These are phyloP conservation scores for Melanaphis sacchari DNA, from an alignment of 1,140 invertebrate species.

Conservation along the genomic window DNA sequence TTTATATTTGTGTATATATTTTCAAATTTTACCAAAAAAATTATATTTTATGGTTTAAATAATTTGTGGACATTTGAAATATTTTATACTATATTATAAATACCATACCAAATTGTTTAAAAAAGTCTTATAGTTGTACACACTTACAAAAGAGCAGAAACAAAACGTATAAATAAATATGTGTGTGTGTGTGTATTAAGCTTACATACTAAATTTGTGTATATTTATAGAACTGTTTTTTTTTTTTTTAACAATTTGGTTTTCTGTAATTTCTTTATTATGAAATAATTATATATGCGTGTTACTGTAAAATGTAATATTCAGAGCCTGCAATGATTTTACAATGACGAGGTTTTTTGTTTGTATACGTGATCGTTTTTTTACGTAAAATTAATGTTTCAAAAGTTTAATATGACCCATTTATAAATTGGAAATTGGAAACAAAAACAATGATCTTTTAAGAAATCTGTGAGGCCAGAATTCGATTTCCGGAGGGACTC, in stretches of 20 bases:
- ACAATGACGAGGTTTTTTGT: background rate
- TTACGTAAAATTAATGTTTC: background rate
- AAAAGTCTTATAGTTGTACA: background rate
- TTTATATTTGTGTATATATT: background rate
- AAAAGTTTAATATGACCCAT: background rate
- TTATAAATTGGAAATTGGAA: background rate
- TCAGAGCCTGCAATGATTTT: background rate
- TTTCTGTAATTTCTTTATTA: background rate
- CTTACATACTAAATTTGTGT: no score
- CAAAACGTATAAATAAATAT: no score
- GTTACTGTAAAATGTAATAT: background rate
- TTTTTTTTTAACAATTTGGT: background rate
- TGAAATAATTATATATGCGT: background rate
- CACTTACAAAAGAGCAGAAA: no score
- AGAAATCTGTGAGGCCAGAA: background rate
- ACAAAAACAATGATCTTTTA: background rate
- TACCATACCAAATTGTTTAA: background rate
- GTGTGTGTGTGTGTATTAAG: no score
- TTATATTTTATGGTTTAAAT: background rate
- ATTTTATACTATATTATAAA: background rate
- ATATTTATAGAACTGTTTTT: background rate
- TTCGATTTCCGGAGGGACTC: background rate
- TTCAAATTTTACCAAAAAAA: background rate
- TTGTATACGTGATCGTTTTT: background rate
- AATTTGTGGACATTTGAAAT: background rate